Conservation (phyloP, 2,113 vertebrate genomes). For the Coptodon rendalli region DNA sequence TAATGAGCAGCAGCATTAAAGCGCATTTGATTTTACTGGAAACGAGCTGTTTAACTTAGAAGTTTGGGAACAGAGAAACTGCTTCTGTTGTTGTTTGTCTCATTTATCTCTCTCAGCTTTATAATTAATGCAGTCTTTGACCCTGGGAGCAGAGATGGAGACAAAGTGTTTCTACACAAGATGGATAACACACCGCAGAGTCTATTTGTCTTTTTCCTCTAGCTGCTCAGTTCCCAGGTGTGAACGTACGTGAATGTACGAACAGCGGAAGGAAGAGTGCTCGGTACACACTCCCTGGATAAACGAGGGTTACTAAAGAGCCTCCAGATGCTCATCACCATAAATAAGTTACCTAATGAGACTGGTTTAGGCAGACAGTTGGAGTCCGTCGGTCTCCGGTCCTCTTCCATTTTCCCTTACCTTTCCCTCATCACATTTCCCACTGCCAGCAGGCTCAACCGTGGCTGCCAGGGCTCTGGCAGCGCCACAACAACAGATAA, state of each 20-base stretch:
- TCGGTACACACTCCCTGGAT: neutral
- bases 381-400: neutral
- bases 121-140: slow-evolving; percentile 29
- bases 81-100: neutral
- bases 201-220: slow-evolving; percentile 8
- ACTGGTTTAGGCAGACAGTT: neutral
- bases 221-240: neutral
- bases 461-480: neutral
- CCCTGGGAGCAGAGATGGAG: neutral
- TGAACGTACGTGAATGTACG: neutral
- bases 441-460: neutral
- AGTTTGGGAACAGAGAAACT: neutral
- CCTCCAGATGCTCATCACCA: neutral
- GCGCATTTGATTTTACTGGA: neutral
- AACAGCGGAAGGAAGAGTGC: neutral
- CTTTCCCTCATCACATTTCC: neutral
- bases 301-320: neutral
- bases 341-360: slow-evolving; percentile 20
- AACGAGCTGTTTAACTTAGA: neutral
- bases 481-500: slow-evolving; percentile 22
- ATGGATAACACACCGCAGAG: neutral
- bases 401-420: neutral
- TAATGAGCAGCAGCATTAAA: neutral
- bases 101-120: neutral
- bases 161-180: slow-evolving; percentile 22